phyloP scores from a whole-genome alignment of 53 echinoderm and acorn worm species.

The Henricia sp. region DNA sequence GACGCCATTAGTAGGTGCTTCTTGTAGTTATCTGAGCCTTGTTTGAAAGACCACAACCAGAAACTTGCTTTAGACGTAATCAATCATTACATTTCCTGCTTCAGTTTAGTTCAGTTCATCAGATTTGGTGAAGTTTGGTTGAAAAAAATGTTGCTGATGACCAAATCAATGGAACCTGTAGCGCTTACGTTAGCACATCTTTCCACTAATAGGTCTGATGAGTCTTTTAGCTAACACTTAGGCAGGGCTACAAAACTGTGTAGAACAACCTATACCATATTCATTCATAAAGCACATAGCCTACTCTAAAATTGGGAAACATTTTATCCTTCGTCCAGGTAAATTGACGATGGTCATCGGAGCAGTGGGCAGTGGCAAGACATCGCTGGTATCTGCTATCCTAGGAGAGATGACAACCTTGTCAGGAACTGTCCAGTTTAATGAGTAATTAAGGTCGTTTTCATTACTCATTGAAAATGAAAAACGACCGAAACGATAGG shows the following conservation, averaged over 20 bases:
- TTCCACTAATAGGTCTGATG: too few relatives aligned
- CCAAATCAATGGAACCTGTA: too few relatives aligned
- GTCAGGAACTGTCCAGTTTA: constrained; percentile 73
- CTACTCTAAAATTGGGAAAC: background rate
- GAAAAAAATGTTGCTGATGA: too few relatives aligned
- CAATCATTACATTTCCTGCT: too few relatives aligned
- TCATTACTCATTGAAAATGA: background rate
- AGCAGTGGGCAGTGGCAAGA: constrained; percentile 90
- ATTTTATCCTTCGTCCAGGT: constrained; percentile 57
- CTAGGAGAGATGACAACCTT: constrained; percentile 94
- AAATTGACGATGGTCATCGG: constrained; percentile 93
- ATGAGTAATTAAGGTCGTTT: background rate
- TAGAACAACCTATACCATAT: background rate
- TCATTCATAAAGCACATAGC: background rate
- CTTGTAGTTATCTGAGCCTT: too few relatives aligned
- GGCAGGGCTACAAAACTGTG: background rate
- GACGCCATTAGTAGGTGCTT: too few relatives aligned
- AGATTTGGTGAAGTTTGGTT: too few relatives aligned
- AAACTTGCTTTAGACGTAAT: too few relatives aligned
- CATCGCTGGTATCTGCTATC: constrained; percentile 78
- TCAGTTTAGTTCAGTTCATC: too few relatives aligned
- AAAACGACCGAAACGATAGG: background rate
- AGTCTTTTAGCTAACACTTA: too few relatives aligned
- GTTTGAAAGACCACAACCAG: too few relatives aligned
- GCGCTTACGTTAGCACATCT: too few relatives aligned